Evolutionary conservation across 2,113 vertebrate species (phyloP).

Genomic region (Rhea americana): DNA sequence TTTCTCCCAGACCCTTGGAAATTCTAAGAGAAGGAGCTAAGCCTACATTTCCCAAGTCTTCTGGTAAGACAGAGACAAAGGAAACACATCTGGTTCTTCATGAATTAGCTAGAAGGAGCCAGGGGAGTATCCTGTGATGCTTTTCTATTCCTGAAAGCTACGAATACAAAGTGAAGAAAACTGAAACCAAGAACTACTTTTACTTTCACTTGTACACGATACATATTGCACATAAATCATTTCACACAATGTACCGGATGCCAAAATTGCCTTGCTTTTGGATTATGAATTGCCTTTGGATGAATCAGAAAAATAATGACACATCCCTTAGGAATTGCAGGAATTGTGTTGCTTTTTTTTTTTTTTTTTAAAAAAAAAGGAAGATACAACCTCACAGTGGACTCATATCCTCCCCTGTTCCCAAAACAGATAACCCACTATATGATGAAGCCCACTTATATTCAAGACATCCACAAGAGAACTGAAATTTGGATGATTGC

Average conservation of each 20-base stretch:
- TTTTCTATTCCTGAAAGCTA: background rate
- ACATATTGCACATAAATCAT: no score
- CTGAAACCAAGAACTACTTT: background rate
- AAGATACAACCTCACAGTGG: no score
- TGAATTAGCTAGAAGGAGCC: background rate
- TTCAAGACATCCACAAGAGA: no score
- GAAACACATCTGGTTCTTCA: background rate
- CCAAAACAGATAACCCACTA: fast-evolving
- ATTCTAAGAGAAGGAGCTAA: background rate
- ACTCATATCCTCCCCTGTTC: no score
- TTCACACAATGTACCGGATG: background rate
- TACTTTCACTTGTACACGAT: background rate
- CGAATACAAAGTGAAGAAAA: background rate
- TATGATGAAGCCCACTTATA: fast-evolving
- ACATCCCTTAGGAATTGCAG: background rate
- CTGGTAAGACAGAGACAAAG: background rate
- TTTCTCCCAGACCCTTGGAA: no score
- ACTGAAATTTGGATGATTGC: background rate
- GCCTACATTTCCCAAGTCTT: background rate
- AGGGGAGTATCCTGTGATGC: background rate
- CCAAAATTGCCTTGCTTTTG: background rate
- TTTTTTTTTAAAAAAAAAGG: no score
- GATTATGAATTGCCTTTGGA: background rate
- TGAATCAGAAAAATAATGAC: background rate
- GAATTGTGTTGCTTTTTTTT: no score